Base-by-base conservation (phyloP, 2,113 vertebrate genomes). In the Eulemur rufifrons region DNA sequence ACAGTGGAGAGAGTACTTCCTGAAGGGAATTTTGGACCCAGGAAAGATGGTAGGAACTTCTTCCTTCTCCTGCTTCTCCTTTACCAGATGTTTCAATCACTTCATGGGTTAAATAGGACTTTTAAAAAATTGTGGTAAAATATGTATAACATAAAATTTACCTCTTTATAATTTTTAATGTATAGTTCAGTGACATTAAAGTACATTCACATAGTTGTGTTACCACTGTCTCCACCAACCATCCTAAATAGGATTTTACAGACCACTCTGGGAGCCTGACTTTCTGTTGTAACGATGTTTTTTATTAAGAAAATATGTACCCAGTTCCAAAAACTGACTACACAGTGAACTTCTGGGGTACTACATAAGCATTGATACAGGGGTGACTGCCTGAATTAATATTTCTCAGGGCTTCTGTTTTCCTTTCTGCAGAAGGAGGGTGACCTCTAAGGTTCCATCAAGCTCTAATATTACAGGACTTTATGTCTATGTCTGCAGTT, bases 241-340 rank as follows among this genome's bases (percentile, higher is more conserved):
- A 69, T 64, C 21, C 37, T 47, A 63, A 45, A 71, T 27, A 86
- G 54, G 32, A 64, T 52, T 86, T 80, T 27, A 20, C n/a, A 52
- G 34, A 34, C 50, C 86, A 59, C 71, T 18, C 13, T n/a, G 20
- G 18, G 37, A 89, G 47, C 37, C n/a, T 61, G 39, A 64, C 64
- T 89, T 66, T 73, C 42, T 92, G 10, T 73, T 89, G 10, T 81
- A 68, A 82, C 13, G 25, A 64, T 71, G 9, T 81, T 92, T 89
- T 84, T 96, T 86, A 74, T 83, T 91, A 50, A 87, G 54, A 94
- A 86, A 92, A 93, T 83, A 76, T 34, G n/a, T 56, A 87, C 8
- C 32, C 50, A 83, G 10, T 92, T 94, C 77, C 39, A 81, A 73
- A 37, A 66, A 83, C 13, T 85, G 64, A 93, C 32, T 95, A 37